phyloP scores from a whole-genome alignment of 2,113 vertebrate species.

The Amphilophus citrinellus region DNA sequence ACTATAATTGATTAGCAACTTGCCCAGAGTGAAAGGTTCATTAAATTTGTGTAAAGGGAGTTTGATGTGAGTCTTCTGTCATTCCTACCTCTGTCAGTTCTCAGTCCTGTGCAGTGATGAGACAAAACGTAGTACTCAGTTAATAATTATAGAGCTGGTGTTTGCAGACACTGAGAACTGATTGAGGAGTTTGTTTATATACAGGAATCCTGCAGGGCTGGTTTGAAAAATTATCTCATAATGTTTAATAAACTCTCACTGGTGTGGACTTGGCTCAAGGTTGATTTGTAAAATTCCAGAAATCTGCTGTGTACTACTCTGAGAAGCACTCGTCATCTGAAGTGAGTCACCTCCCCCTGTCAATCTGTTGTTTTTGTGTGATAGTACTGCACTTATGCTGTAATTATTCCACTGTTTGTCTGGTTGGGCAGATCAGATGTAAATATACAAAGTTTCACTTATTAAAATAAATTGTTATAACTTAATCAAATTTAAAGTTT shows the following conservation, averaged over 20 bases:
- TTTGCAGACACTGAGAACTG: neutral
- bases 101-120: constrained; percentile 26
- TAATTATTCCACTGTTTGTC: constrained; percentile 11
- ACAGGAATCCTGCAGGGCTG: neutral
- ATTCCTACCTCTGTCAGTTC: constrained; percentile 29
- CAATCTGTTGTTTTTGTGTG: constrained; percentile 43
- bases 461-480: neutral
- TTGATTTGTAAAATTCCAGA: neutral
- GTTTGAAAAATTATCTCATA: neutral
- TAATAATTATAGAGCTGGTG: neutral
- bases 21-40: constrained; percentile 23
- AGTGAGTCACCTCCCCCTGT: constrained; percentile 28
- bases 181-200: constrained; percentile 21
- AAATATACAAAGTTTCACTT: neutral
- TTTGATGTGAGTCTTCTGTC: constrained; percentile 19
- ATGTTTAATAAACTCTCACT: constrained; percentile 10
- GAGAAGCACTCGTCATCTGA: constrained; percentile 2
- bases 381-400: neutral
- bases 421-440: neutral
- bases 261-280: neutral
- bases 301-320: constrained; percentile 16
- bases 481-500: neutral
- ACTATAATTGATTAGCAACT: constrained; percentile 35
- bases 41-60: constrained; percentile 36
- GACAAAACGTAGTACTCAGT: constrained; percentile 1